A percentile compares a stretch with the other conserved stretches of the same genome.
Conservation (phyloP, 2,797 vertebrate genomes). For the Thalassophryne amazonica region DNA sequence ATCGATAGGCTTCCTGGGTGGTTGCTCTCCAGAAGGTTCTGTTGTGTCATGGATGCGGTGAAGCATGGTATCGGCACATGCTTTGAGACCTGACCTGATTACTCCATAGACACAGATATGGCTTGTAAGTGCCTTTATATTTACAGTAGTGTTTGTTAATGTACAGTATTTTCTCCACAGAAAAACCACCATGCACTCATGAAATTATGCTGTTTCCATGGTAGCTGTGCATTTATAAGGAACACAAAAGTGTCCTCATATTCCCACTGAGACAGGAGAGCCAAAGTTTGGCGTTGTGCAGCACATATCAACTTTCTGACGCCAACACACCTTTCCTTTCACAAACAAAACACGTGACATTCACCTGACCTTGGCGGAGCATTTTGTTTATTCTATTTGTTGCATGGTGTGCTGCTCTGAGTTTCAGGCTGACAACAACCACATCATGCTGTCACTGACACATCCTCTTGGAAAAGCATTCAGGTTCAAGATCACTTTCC, state of each 20-base stretch:
- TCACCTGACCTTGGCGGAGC: constrained; percentile 54
- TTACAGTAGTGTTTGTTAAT: too few relatives aligned
- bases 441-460: constrained; percentile 62
- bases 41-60: too few relatives aligned
- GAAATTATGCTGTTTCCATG: too few relatives aligned
- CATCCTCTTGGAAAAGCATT: constrained; percentile 57
- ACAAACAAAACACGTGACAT: constrained; percentile 20
- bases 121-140: too few relatives aligned
- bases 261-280: constrained; percentile 19
- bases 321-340: constrained; percentile 17
- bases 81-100: too few relatives aligned
- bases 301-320: constrained; percentile 28
- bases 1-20: too few relatives aligned
- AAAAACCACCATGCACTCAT: too few relatives aligned
- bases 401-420: constrained; percentile 15
- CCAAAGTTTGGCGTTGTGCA: constrained; percentile 23
- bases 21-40: too few relatives aligned
- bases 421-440: constrained; percentile 39
- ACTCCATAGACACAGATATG: too few relatives aligned
- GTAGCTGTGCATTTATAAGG: constrained; percentile 10
- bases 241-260: constrained; percentile 29
- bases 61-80: too few relatives aligned
- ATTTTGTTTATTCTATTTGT: constrained; percentile 3
- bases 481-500: constrained; percentile 15
- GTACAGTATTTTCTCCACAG: too few relatives aligned